These are phyloP conservation scores for Ptilorrhoa leucosticta DNA, from an alignment of 2,113 vertebrate species.

Conservation along the genomic window DNA sequence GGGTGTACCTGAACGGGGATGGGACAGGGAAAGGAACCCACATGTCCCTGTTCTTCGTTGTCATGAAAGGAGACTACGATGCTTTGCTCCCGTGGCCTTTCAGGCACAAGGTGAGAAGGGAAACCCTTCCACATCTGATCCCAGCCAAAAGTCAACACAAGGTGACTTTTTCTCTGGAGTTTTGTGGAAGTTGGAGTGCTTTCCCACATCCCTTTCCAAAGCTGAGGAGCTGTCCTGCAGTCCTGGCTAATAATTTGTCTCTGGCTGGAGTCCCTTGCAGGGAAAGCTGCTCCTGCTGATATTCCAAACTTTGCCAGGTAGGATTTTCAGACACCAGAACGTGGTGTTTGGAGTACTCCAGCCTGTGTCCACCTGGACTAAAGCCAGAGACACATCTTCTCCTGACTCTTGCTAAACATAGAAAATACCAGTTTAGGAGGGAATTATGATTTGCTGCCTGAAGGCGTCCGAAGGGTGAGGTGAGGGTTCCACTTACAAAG, in stretches of 20 bases:
- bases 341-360: not conserved
- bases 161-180: not conserved
- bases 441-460: not conserved
- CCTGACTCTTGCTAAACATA: not conserved
- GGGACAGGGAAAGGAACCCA: constrained; percentile 79
- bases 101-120: constrained; percentile 78
- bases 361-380: not conserved
- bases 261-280: not conserved
- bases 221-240: not conserved
- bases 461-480: not conserved
- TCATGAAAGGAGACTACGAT: constrained; percentile 85
- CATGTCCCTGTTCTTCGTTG: constrained; percentile 83
- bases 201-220: not conserved
- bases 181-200: not conserved
- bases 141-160: not conserved
- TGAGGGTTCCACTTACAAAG: not conserved
- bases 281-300: not conserved
- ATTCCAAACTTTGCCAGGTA: not conserved
- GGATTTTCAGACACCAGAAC: not conserved
- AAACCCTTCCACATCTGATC: not conserved
- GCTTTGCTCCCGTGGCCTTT: constrained; percentile 83
- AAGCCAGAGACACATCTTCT: not conserved
- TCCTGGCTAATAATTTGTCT: not conserved
- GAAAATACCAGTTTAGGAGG: not conserved
- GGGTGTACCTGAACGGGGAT: constrained; percentile 83